Conservation (phyloP, 2,888 invertebrate genomes). For the Abrostola triplasia region DNA sequence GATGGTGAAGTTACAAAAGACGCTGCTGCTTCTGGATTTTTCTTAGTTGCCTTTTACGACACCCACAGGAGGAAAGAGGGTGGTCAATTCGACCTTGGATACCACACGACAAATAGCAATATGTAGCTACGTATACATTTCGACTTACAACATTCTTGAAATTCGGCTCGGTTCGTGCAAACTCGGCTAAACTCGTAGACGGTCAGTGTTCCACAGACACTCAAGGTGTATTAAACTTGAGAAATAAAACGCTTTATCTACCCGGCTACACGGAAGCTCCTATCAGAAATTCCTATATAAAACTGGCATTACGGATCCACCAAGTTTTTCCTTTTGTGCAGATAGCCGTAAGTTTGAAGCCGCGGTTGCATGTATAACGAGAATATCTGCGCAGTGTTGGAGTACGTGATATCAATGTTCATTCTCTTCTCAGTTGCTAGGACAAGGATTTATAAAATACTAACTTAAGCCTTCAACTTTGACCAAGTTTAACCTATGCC, state of each 20-base stretch:
- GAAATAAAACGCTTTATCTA: slow-evolving; percentile 1
- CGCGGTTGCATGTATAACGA: background rate
- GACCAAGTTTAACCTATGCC: too few species aligned
- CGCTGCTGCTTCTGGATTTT: too few species aligned
- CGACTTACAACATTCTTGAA: background rate
- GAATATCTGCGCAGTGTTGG: background rate
- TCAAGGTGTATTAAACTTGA: slow-evolving; percentile 1
- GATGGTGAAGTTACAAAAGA: too few species aligned
- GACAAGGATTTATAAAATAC: background rate
- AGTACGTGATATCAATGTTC: background rate
- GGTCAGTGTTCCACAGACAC: background rate
- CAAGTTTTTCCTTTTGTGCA: background rate
- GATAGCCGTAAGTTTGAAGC: background rate
- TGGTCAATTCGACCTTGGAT: too few species aligned
- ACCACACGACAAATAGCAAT: too few species aligned
- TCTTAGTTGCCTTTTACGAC: too few species aligned
- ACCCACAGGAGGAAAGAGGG: too few species aligned
- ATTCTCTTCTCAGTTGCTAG: background rate
- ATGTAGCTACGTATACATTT: too few species aligned
- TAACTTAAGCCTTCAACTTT: too few species aligned
- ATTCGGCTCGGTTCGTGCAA: background rate
- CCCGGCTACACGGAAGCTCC: background rate
- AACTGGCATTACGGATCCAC: background rate
- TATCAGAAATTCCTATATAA: background rate
- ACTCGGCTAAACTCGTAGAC: background rate